Percentiles rank a stretch among this genome's conserved stretches.
phyloP scores from a whole-genome alignment of 2,888 invertebrate genomes.

The Drosophila conformis region DNA sequence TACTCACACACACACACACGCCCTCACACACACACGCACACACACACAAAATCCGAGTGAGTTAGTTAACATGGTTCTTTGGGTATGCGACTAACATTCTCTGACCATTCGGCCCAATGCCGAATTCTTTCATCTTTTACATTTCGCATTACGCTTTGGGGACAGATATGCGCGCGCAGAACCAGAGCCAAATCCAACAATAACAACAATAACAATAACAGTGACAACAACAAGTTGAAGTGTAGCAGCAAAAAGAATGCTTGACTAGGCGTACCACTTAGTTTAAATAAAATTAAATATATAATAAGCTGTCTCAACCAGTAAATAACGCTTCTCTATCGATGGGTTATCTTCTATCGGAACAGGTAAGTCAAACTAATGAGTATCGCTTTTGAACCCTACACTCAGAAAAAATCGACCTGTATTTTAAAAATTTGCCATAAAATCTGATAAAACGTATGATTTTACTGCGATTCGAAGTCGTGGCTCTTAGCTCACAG shows the following conservation, averaged over 20 bases:
- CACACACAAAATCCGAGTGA: constrained; percentile 4
- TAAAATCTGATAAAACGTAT: background rate
- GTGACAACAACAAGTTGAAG: constrained; percentile 13
- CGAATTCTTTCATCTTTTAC: constrained; percentile 58
- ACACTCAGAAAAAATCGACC: no score
- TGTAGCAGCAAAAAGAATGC: background rate
- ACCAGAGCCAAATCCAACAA: constrained; percentile 45
- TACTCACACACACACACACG: constrained; percentile 39
- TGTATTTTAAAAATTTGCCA: background rate
- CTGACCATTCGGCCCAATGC: constrained; percentile 62
- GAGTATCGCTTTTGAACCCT: background rate
- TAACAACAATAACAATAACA: constrained; percentile 16
- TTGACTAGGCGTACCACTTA: background rate
- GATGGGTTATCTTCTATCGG: background rate
- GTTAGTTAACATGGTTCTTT: constrained; percentile 31
- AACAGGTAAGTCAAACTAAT: background rate
- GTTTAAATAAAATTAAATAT: background rate
- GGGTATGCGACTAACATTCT: constrained; percentile 21
- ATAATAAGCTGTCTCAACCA: background rate
- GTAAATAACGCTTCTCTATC: background rate
- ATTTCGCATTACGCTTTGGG: constrained; percentile 28
- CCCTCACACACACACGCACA: background rate
- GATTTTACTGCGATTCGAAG: background rate
- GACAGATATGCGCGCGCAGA: constrained; percentile 69
- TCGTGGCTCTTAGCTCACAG: background rate